Base-by-base conservation (phyloP, 2,113 vertebrate genomes). In the Bujurquina vittata region DNA sequence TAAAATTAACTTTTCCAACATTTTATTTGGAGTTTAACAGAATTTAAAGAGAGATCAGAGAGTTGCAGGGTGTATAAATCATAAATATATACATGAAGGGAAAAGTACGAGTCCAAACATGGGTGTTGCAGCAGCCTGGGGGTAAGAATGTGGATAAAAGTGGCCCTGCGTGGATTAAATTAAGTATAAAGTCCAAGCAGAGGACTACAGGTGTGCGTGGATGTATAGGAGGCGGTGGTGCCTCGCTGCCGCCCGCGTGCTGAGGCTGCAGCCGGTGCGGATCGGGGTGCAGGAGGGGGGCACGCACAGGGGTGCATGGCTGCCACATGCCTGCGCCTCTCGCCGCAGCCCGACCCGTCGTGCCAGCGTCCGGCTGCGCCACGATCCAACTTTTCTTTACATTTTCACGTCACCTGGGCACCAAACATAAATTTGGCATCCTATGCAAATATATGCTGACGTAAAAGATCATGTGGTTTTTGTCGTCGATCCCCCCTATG, bases 361-460 rank as follows among this genome's bases (percentile, higher is more conserved):
- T 3, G 77, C 85, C 87, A 29, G 43, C 52, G 77, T 52, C 72
- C 67, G 56, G 65, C 83, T 2, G 17, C 58, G 46, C 75, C 75
- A 4, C 2, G 1, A 59, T 75, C 83, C 31, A 93, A 91, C 91
- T 93, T 93, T 92, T 83, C 89, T 88, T 79, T 85, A 78, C 91
- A 87, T 92, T 73, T 77, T 82, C 85, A 86, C 95, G 92, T 95
- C 95, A 94, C 91, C 94, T 94, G 88, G 86, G 94, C 93, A 94
- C 94, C 88, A 92, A 93, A 87, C 95, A 94, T 93, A 94, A 90
- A 94, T 92, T 92, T 95, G 96, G 96, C 95, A 97, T 96, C 96
- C 96, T 97, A 97, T 97, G 97, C 96, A 97, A 97, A 98, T 97
- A 92, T 95, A 95, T 92, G 96, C 96, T 97, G 97, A 98, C 97